Percentiles rank a stretch among this genome's conserved stretches.
phyloP scores from a whole-genome alignment of 2,888 invertebrate genomes.

The Brachyopa scutellaris region DNA sequence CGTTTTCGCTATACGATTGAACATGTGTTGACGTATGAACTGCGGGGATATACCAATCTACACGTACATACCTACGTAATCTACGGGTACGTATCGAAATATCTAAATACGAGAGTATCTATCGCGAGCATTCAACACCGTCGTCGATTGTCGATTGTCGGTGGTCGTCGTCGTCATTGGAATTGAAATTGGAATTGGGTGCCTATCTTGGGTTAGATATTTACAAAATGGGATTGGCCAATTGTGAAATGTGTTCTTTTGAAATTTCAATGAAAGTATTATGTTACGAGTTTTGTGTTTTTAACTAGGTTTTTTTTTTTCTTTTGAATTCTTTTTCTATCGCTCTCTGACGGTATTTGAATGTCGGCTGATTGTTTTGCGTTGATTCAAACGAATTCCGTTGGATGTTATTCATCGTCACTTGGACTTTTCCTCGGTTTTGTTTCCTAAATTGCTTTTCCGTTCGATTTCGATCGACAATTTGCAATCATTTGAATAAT shows the following conservation, averaged over 20 bases:
- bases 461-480: slow-evolving; percentile 50
- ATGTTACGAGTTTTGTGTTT: slow-evolving; percentile 57
- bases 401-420: too few relatives aligned
- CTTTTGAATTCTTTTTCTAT: not conserved
- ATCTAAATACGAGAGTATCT: slow-evolving; percentile 65
- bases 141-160: slow-evolving; percentile 14
- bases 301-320: slow-evolving; percentile 2
- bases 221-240: slow-evolving; percentile 73
- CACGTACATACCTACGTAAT: slow-evolving; percentile 46
- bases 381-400: slow-evolving; percentile 52
- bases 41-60: slow-evolving; percentile 31
- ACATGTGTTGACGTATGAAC: slow-evolving; percentile 54
- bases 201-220: slow-evolving; percentile 64
- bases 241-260: slow-evolving; percentile 70
- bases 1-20: slow-evolving; percentile 56
- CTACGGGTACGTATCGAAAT: slow-evolving; percentile 46
- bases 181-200: slow-evolving; percentile 48
- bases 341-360: slow-evolving; percentile 35
- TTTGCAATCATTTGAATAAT: slow-evolving; percentile 38
- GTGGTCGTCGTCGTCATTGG: slow-evolving; percentile 35
- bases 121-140: slow-evolving; percentile 52
- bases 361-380: slow-evolving; percentile 39
- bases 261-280: slow-evolving; percentile 72
- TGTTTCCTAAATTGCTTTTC: slow-evolving; percentile 21
- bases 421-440: slow-evolving; percentile 21